Percentiles rank a stretch among this genome's conserved stretches.
Conservation (phyloP, 2,113 vertebrate genomes). For the Lasiurus borealis region DNA sequence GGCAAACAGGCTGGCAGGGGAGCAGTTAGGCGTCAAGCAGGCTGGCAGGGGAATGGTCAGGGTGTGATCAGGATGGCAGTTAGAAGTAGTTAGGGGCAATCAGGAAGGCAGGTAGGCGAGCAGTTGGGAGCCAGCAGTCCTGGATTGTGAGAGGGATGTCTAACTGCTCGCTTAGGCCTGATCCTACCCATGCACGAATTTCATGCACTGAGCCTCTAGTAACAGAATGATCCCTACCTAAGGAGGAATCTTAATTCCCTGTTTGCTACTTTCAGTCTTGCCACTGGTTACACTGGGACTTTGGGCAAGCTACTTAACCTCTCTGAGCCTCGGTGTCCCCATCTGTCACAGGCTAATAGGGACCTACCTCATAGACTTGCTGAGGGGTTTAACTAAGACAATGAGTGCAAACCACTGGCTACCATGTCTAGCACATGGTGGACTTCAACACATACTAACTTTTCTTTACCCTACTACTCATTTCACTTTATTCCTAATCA, state of each 20-base stretch:
- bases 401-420: neutral
- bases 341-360: neutral
- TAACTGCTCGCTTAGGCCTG: too few relatives aligned
- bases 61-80: too few relatives aligned
- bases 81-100: too few relatives aligned
- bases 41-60: too few relatives aligned
- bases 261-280: neutral
- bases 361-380: neutral
- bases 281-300: neutral
- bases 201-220: too few relatives aligned
- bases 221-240: neutral
- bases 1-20: too few relatives aligned
- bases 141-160: too few relatives aligned
- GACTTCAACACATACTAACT: neutral
- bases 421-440: rapidly evolving
- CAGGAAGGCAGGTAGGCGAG: too few relatives aligned
- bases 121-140: too few relatives aligned
- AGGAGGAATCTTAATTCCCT: neutral
- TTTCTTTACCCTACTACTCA: neutral
- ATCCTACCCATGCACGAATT: too few relatives aligned
- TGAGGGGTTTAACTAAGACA: neutral
- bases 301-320: neutral
- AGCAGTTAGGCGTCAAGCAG: too few relatives aligned
- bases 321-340: neutral
- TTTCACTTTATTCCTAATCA: neutral